Base-by-base conservation (phyloP, 2,888 invertebrate genomes). In the Noctua janthe region DNA sequence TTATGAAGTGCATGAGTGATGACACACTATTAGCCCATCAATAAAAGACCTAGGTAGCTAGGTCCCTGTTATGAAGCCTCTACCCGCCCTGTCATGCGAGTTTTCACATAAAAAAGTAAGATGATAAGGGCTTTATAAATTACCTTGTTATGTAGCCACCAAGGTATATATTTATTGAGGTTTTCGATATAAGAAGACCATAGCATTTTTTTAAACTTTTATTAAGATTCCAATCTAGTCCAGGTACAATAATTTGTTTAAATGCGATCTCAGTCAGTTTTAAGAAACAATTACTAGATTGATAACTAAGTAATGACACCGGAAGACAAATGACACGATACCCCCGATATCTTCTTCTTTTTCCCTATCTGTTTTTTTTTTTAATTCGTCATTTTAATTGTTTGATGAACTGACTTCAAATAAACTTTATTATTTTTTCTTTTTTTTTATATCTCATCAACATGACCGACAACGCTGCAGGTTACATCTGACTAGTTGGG, bases 1-100 rank as follows among this genome's bases (percentile, higher is more conserved):
- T 66, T 64, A 11, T 43, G 20, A 15, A 67, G 15, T 20, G 17
- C 29, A 56, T 71, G 71, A 71, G 43, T 80, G 80, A 81, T 81
- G 51, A 75, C 51, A 35, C n/a, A 54, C 70, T 66, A 70, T 74
- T 74, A 78, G 23, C 17, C 35, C 43, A n/a, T 69, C 4, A 78
- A 73, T 56, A 54, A 78, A n/a, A 47, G 1, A 43, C 29, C 56
- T 56, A 67, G 4, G 13, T 67, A 67, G 62, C 62, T 29, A 29
- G 15, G 7, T 56, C 29, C 54, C 20, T 54, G 54, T 54, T 62
- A 59, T 59, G 35, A 6, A 69, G 4, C 39, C 29, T 15, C 39
- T 35, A 2, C 54, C 49, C 56, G 23, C 35, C 7, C 13, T n/a
- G 7, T 13, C n/a, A 13, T 43, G 49, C 17, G 1, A 29, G 20